phyloP scores from a whole-genome alignment of 35 echinoderm and acorn worm genomes.

The Eucidaris tribuloides region DNA sequence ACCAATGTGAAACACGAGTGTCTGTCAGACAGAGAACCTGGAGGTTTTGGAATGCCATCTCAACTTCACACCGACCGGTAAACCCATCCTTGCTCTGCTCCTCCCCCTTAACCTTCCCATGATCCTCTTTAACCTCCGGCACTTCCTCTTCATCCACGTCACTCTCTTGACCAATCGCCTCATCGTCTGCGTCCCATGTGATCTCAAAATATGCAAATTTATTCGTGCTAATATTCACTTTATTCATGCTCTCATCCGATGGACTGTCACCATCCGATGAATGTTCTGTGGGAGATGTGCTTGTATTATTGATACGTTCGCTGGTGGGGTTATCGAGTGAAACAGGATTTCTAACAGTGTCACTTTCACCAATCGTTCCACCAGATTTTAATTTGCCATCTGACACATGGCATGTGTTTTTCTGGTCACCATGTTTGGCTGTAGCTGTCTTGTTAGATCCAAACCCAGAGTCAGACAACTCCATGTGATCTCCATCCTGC shows the following conservation, averaged over 20 bases:
- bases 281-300: too few species aligned
- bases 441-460: not conserved
- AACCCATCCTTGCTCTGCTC: not conserved
- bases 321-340: too few species aligned
- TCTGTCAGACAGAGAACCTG: conserved; percentile 71
- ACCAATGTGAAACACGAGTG: conserved; percentile 64
- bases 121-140: not conserved
- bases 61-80: not conserved
- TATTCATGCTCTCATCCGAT: too few species aligned
- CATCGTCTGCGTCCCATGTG: not conserved
- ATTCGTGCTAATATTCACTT: not conserved
- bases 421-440: too few species aligned
- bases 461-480: not conserved
- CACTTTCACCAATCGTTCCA: too few species aligned
- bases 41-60: conserved; percentile 36
- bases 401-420: too few species aligned
- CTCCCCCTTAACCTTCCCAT: not conserved
- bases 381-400: too few species aligned
- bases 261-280: too few species aligned
- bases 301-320: too few species aligned
- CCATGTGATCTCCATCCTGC: not conserved
- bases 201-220: conserved; percentile 23
- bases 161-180: not conserved
- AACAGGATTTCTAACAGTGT: too few species aligned
- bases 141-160: not conserved